Base-by-base conservation (phyloP, 2,113 vertebrate genomes). In the Abramis brama region DNA sequence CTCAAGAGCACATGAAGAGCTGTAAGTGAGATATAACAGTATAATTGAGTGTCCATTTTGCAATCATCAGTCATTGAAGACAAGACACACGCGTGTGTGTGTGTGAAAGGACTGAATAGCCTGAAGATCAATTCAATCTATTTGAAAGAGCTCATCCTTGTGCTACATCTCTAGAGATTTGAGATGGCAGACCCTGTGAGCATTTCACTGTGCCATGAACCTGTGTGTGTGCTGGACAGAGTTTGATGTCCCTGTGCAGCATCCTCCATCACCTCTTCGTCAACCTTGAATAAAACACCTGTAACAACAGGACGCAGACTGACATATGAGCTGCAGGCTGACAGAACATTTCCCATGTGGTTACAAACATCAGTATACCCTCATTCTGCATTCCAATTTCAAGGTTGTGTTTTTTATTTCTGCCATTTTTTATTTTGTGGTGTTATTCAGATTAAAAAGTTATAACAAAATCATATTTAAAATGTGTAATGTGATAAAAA, bases 141-240 rank as follows among this genome's bases (percentile, higher is more conserved):
- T 87, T 75, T 83, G 33, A 36, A 75, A 47, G 15, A 30, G 36
- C 11, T 12, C 75, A 79, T 62, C 81, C 81, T 81, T 70, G 75
- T 80, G 39, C 27, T 50, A 3, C 21, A 47, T 76, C 76, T 86
- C 73, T 47, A 33, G 39, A 62, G 74, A 74, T 66, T 6, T 39
- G 15, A 30, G 47, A 71, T 43, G 33, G 25, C 64, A 17, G 25
- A 70, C 23, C 15, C n/a, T 30, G 25, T 66, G 17, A 64, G 7
- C 27, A 50, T 33, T 79, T 59, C 7, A 33, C 33, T 79, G 6
- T 60, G 27, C 70, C 70, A 21, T 23, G 68, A 71, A 71, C 25
- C 15, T 10, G 15, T 50, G 71, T 52, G 73, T 78, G 74, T 27
- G 39, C 45, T 47, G 27, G 47, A 64, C 33, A 47, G 39, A 66